Conservation (phyloP, 2,888 invertebrate genomes). For the Drosophila quinaria region DNA sequence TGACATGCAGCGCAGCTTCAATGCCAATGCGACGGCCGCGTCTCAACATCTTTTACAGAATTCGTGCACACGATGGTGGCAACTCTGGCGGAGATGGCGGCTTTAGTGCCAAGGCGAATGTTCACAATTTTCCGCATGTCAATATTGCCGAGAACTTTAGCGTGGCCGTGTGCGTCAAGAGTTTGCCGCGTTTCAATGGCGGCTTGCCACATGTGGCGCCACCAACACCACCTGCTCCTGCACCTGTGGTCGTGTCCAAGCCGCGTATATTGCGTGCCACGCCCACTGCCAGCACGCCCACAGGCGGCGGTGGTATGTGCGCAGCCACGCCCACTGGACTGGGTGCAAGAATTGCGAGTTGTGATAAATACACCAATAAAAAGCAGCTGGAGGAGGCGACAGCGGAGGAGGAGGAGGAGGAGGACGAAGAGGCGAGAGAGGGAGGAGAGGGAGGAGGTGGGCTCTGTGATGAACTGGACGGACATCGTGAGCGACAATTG, state of each 20-base stretch:
- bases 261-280: conserved; percentile 20
- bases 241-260: conserved; percentile 19
- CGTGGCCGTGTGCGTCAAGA: conserved; percentile 87
- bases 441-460: conserved; percentile 12
- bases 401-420: conserved; percentile 5
- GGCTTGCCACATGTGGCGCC: conserved; percentile 88
- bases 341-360: conserved; percentile 57
- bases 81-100: conserved; percentile 61
- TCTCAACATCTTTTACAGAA: conserved; percentile 85
- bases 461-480: conserved; percentile 62
- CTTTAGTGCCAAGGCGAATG: conserved; percentile 84
- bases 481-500: conserved; percentile 85
- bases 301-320: conserved; percentile 62
- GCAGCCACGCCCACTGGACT: conserved; percentile 72
- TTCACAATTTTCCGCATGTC: conserved; percentile 86
- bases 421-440: conserved; percentile 14
- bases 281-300: conserved; percentile 60
- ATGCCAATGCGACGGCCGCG: conserved; percentile 71
- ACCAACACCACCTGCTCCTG: background rate
- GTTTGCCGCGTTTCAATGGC: conserved; percentile 91
- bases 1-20: background rate
- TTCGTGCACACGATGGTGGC: conserved; percentile 83
- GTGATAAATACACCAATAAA: conserved; percentile 58
- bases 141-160: conserved; percentile 84
- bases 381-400: conserved; percentile 1